Conservation (phyloP, 2,113 vertebrate species). For the Platichthys stellatus region DNA sequence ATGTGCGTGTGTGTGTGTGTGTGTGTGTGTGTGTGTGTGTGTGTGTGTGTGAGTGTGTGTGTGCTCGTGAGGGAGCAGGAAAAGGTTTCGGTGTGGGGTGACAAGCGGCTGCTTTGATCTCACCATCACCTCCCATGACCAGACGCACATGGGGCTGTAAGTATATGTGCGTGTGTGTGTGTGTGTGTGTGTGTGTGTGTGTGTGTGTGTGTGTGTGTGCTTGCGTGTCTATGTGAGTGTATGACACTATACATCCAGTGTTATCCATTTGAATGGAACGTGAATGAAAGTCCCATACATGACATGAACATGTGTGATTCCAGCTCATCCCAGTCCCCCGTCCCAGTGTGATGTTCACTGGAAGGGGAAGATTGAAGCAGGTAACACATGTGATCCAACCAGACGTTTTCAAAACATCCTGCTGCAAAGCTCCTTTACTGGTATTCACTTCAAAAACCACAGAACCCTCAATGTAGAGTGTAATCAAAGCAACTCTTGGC, state of each 20-base stretch:
- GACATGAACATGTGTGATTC: neutral
- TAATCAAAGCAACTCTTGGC: too few species aligned
- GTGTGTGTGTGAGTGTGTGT: slow-evolving; percentile 5
- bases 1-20: slow-evolving; percentile 18
- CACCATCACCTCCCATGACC: slow-evolving; percentile 53
- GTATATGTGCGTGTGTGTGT: slow-evolving; percentile 28
- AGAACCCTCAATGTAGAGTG: too few species aligned
- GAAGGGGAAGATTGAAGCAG: neutral
- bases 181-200: slow-evolving; percentile 30
- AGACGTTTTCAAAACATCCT: slow-evolving; percentile 3
- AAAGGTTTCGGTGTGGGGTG: slow-evolving; percentile 22
- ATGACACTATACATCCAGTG: slow-evolving; percentile 4
- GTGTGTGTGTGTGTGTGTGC: slow-evolving; percentile 33
- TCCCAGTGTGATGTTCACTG: neutral
- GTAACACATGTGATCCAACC: neutral
- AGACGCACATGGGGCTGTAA: slow-evolving; percentile 34
- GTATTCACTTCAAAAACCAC: too few species aligned
- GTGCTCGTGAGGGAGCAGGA: neutral
- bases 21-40: slow-evolving; percentile 1
- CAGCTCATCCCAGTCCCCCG: slow-evolving; percentile 1
- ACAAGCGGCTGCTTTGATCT: slow-evolving; percentile 70
- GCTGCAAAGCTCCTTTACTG: too few species aligned
- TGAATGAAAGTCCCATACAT: slow-evolving; percentile 7
- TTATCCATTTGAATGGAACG: neutral
- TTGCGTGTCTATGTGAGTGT: slow-evolving; percentile 26